Base-by-base conservation (phyloP, 2,888 invertebrate genomes). In the Agrilus biguttatus region DNA sequence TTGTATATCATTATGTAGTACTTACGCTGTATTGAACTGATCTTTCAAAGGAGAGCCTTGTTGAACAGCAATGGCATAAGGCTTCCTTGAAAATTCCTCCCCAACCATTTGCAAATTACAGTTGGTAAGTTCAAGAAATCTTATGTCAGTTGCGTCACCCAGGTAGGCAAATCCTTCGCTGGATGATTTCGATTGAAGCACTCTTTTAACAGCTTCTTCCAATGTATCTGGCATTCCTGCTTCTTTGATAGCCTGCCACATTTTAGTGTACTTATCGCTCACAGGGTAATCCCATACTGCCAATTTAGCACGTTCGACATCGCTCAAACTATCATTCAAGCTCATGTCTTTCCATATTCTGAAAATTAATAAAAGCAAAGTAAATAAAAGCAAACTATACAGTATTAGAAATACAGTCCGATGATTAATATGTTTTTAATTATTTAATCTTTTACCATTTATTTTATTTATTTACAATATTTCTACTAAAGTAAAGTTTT, bases 231-330 rank as follows among this genome's bases (percentile, higher is more conserved):
- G 96, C 10, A 96, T 73, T 0, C 77, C 78, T 0, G 92, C 86
- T 53, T 82, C 80, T 49, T 66, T 66, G 91, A 96, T 97, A 0
- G 90, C 89, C 61, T 93, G 89, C 88, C 95, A 95, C 84, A 98
- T 93, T 68, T 96, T 97, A 35, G 93, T 96, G 65, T 92, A 97
- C 60, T 92, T 96, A 66, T 97, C 95, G 57, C 92, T 92, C 0
- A 97, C 93, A 0, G 97, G 97, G 63, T 97, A 97, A 63, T 97
- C 96, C 96, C 96, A 97, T 0, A 97, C 97, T 0, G 97, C 96
- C 13, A 96, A 66, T 62, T 93, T 89, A 0, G 95, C 88, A 28
- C 95, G 72, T 59, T 96, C 92, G 5, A 89, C 77, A 45, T 91
- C 87, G 17, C 82, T 80, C 40, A 96, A 66, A 42, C 89, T 91